Base-by-base conservation (phyloP, 1,140 invertebrate genomes). In the Drosophila funebris region DNA sequence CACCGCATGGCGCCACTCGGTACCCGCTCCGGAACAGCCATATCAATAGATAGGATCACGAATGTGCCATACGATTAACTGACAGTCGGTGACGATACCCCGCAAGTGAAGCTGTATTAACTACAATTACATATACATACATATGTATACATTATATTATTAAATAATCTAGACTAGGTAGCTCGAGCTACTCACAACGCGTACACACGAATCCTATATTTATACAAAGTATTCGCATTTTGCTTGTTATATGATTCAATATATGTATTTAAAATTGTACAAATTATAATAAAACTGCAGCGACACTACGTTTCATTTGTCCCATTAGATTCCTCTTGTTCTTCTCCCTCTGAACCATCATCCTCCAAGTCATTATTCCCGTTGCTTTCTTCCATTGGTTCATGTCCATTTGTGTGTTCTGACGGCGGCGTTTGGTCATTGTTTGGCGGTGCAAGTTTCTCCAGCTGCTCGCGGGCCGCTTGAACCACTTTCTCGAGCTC, bases 181-280 rank as follows among this genome's bases (percentile, higher is more conserved):
- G 37, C 22, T 62, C 44, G 60, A 14, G n/a, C 46, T 41, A 43
- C 16, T 33, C 50, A 66, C 39, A 56, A 57, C 63, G 53, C 63
- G 36, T 52, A 39, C 78, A 72, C 60, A 76, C 67, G 66, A 78
- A 87, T 87, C 82, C 82, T 85, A 85, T 85, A 85, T 85, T 85
- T 87, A 87, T 85, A 85, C 64, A 85, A 85, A 57, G 60, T 85
- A 87, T 87, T 78, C 83, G 83, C 75, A 88, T 78, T 88, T 79
- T 83, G 83, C 83, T 88, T 88, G 83, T 88, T 88, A 88, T 87
- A 77, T 62, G 66, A 79, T 64, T 56, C 66, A 69, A 57, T 50
- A 69, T 82, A 85, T 75, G 72, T 87, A 88, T 78, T 80, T 74
- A 50, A 76, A 77, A 80, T 68, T 87, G 82, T 87, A 88, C 72